Conservation (phyloP, 2,888 invertebrate species). For the Nomada lathburiana region DNA sequence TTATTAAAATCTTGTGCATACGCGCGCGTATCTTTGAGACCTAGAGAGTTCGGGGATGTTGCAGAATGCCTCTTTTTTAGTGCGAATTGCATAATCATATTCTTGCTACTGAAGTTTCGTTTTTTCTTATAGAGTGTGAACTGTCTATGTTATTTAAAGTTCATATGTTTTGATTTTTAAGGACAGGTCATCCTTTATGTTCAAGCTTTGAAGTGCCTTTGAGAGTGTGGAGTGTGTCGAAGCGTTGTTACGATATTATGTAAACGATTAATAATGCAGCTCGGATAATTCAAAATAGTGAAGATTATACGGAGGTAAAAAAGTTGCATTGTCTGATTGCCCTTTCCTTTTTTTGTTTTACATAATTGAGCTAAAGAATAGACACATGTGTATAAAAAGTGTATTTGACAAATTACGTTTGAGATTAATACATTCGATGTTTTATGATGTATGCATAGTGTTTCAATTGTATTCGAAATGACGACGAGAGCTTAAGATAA, state of each 20-base stretch:
- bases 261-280: not conserved
- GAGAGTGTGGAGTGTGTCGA: slow-evolving; percentile 44
- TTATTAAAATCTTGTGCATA: slow-evolving; percentile 44
- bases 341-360: not conserved
- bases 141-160: slow-evolving; percentile 39
- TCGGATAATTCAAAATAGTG: too few species aligned
- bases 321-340: not conserved
- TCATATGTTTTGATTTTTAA: slow-evolving; percentile 33
- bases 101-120: slow-evolving; percentile 49
- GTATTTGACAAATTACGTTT: not conserved
- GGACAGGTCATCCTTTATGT: slow-evolving; percentile 34
- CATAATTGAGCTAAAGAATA: not conserved
- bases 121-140: slow-evolving; percentile 46
- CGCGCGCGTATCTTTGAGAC: slow-evolving; percentile 16
- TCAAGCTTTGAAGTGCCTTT: slow-evolving; percentile 44
- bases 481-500: not conserved
- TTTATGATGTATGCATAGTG: too few species aligned
- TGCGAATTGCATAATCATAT: slow-evolving; percentile 36
- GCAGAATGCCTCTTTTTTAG: slow-evolving; percentile 50
- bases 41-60: slow-evolving; percentile 41
- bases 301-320: not conserved
- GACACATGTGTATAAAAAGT: not conserved
- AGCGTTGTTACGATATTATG: slow-evolving; percentile 11
- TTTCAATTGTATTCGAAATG: not conserved
- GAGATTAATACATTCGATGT: too few species aligned